Evolutionary conservation across 2,113 vertebrate species (phyloP), one percentile per base, ranked within the genome.

Genomic region (Tauraco erythrolophus): DNA sequence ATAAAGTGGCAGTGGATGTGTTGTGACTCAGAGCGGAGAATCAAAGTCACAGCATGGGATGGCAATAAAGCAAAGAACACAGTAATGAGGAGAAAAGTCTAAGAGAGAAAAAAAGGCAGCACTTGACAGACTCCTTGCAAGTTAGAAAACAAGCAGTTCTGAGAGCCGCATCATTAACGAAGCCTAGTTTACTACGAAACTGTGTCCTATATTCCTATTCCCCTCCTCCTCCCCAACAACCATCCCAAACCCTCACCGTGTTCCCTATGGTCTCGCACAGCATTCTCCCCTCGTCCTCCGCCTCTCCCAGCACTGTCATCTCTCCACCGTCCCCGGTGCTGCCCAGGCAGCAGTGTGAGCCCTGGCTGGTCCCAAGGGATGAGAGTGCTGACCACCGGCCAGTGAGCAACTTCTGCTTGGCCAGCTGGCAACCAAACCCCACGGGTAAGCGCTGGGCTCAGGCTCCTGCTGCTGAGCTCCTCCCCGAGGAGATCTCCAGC

Each of bases 11-110:
- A 70, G 75, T 66, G 81, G 66, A 91, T 94, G 41, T 91, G 88
- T 87, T 97, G 93, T 94, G 95, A 94, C 89, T 95, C 88, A 84
- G 89, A 97, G 75, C 62, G 89, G 84, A 81, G 91, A 96, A 97
- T 97, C 96, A 97, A 97, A 97, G 93, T 92, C 95, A 97, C 96
- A 97, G 96, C 97, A 97, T 97, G 95, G 90, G 89, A 94, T 83
- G 79, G 92, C 91, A 97, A 87, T 96, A 81, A 94, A 95, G 88
- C 88, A 91, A 95, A 96, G 95, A 97, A 97, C 72, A 94, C 74
- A 93, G 91, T 96, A 96, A 96, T 95, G 96, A 97, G 94, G 77
- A 93, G 91, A 65, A 92, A 71, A 91, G 86, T 87, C 91, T 96
- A 35, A 65, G 80, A 80, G 82, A 86, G 80, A 68, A 96, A 96